phyloP scores from a whole-genome alignment of 2,888 invertebrate species.

The Tinea trinotella region DNA sequence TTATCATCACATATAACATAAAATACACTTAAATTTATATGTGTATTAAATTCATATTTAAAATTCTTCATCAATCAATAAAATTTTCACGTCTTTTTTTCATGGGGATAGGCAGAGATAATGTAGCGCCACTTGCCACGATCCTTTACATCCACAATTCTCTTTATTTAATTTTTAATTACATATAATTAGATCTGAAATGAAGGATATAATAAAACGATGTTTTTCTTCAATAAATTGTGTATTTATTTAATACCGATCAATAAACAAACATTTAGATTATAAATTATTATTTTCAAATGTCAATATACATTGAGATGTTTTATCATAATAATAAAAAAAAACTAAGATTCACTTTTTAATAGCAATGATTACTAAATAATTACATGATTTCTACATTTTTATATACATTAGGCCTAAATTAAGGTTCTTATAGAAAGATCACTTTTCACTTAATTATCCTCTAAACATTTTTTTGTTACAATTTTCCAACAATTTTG shows the following conservation, averaged over 20 bases:
- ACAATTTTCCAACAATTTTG: too few relatives aligned
- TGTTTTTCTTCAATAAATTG: neutral
- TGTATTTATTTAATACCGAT: neutral
- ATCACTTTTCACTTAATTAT: slow-evolving; percentile 5
- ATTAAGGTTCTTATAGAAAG: slow-evolving; percentile 5
- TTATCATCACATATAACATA: too few relatives aligned
- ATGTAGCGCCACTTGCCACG: too few relatives aligned
- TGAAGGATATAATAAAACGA: neutral
- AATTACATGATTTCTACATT: neutral
- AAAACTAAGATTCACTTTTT: neutral
- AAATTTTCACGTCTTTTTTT: too few relatives aligned
- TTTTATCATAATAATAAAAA: neutral
- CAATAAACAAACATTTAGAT: neutral
- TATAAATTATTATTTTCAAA: neutral
- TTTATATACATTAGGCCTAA: slow-evolving; percentile 10
- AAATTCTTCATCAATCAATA: too few relatives aligned
- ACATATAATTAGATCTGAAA: too few relatives aligned
- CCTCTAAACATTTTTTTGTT: too few relatives aligned
- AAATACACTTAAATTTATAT: too few relatives aligned
- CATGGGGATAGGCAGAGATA: too few relatives aligned
- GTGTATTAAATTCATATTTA: too few relatives aligned
- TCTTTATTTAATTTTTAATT: too few relatives aligned
- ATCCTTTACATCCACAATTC: too few relatives aligned
- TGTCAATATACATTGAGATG: slow-evolving; percentile 10
- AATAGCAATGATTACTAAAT: neutral